phyloP scores from a whole-genome alignment of 1,140 invertebrate species.

The Macrobrachium nipponense region DNA sequence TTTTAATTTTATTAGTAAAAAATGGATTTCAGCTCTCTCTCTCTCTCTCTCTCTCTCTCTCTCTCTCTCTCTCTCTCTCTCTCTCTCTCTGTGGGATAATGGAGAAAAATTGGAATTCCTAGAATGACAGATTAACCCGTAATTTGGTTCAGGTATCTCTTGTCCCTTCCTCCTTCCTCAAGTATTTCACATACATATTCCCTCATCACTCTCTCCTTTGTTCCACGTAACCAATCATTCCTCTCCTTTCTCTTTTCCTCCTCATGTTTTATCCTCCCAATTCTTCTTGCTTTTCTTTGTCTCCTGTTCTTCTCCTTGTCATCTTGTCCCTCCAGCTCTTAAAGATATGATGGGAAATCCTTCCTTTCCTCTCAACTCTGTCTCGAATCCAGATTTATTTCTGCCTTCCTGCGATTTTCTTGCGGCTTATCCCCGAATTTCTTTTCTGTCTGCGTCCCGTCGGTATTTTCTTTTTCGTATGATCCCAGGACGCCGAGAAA shows the following conservation, averaged over 20 bases:
- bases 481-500: no score
- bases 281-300: not conserved
- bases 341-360: not conserved
- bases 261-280: not conserved
- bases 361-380: conserved; percentile 1
- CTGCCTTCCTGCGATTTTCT: no score
- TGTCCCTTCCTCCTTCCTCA: no score
- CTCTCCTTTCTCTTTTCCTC: not conserved
- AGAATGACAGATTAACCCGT: not conserved
- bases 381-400: not conserved
- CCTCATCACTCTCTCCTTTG: not conserved
- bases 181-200: no score
- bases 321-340: no score
- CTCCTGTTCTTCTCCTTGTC: no score
- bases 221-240: not conserved
- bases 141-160: no score
- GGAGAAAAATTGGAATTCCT: no score
- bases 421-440: no score
- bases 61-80: conserved; percentile 24
- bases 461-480: no score
- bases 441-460: no score
- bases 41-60: conserved; percentile 11
- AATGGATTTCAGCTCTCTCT: not conserved
- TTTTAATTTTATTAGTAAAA: not conserved
- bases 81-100: not conserved